Evolutionary conservation across 2,888 invertebrate genomes (phyloP), one percentile per base, ranked within the genome.

Genomic region (Electrophaes corylata): DNA sequence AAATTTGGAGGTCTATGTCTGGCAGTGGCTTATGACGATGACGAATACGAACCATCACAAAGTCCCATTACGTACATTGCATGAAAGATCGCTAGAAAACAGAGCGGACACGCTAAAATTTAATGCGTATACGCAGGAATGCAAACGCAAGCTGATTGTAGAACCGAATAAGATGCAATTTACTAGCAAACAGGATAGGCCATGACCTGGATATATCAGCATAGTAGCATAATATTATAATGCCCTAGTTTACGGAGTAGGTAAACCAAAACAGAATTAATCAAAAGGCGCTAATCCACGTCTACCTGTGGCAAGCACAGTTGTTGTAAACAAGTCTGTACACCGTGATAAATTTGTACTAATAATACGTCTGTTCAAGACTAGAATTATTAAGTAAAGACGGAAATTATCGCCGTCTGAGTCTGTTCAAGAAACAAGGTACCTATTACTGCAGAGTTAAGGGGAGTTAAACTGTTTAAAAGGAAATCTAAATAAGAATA

Each of bases 41-140:
- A n/a, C n/a, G n/a, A n/a, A n/a, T n/a, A n/a, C n/a, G n/a, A n/a
- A n/a, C n/a, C n/a, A n/a, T n/a, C n/a, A n/a, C n/a, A n/a, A n/a
- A 14, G 39, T 16, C 12, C 8, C n/a, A 35, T 41, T 44, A 39
- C 20, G n/a, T 29, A 18, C n/a, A 57, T 57, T 47, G 31, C 33
- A 33, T 26, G 48, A 33, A 19, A 44, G 44, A 53, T n/a, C 12
- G 33, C 29, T 29, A 33, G 4, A 12, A 41, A 29, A 58, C 45
- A 29, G 20, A 58, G 48, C 44, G 31, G 23, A 44, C 52, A 52
- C 43, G 52, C 52, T 48, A 35, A 47, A 48, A 33, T 40, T 44
- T 44, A 31, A 50, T 31, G 45, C 33, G 40, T 39, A 14, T 44
- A 54, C 19, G 35, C 8, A 18, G 50, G 57, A 53, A 57, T 54